Base-by-base conservation (phyloP, 2,113 vertebrate genomes). In the Thamnophis sirtalis region DNA sequence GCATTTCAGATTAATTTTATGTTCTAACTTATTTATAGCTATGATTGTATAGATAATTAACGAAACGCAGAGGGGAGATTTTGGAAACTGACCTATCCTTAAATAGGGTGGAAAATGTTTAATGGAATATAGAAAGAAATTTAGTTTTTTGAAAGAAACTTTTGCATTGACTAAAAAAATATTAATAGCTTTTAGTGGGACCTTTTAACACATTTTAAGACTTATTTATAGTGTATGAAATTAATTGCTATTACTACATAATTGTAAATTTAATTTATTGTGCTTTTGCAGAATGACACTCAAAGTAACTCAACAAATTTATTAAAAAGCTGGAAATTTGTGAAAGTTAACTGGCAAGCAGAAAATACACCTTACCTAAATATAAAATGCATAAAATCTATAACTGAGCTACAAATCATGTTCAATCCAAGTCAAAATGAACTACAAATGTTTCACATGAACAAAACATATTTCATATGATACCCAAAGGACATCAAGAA, bases 1-100 rank as follows among this genome's bases (percentile, higher is more conserved):
- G 96, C 95, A 96, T 96, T 97, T 98, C 95, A 94, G 90, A 97
- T 94, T 90, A 94, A 86, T 95, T 96, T 95, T 95, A 96, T 73
- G 96, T 95, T 94, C 95, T 96, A 87, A 5, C 90, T 73, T 93
- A 87, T 73, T 97, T 96, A 84, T 68, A 91, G 38, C 86, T 68
- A 17, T 89, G 92, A 96, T 96, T 96, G 90, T 91, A 24, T 51
- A 93, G 90, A 53, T 93, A 94, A 95, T 95, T 95, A 58, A 38
- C 55, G 90, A 48, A 43, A 89, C 93, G 54, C 50, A 38, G 49
- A 24, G 60, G 93, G 5, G 93, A 93, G 22, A 28, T 84, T 84
- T 87, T 68, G 19, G 50, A 33, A 93, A 92, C 89, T 90, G 49
- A 92, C 68, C 80, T 0, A 91, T 10, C 48, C 68, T 84, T 93